Evolutionary conservation across 1,140 invertebrate species (phyloP).

Genomic region (Geopemphigus sp.): DNA sequence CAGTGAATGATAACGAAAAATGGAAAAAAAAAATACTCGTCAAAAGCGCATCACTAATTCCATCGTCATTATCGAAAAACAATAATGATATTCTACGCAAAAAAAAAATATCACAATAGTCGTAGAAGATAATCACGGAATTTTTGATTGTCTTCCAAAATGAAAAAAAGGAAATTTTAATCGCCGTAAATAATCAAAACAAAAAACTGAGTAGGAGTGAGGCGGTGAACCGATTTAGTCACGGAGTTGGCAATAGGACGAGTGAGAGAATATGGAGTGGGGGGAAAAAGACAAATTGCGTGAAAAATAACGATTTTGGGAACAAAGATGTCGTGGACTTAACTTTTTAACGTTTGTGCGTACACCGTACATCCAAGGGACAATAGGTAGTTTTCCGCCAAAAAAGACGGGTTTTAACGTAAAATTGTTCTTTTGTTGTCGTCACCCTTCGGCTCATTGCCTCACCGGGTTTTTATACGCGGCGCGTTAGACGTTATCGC

Average conservation of each 20-base stretch:
- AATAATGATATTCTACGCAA: not conserved
- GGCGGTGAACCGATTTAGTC: no score
- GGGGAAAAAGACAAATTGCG: slow-evolving; percentile 26
- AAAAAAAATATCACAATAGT: not conserved
- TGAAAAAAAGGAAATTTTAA: no score
- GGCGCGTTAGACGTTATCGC: not conserved
- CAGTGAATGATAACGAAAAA: not conserved
- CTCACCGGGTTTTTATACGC: not conserved
- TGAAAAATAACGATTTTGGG: slow-evolving; percentile 43
- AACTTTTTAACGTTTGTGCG: slow-evolving; percentile 40
- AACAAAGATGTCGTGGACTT: slow-evolving; percentile 45
- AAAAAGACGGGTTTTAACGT: slow-evolving; percentile 35
- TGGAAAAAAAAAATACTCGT: slow-evolving; percentile 7
- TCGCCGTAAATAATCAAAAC: not conserved
- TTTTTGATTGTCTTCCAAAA: slow-evolving; percentile 35
- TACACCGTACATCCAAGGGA: slow-evolving; percentile 16
- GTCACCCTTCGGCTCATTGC: not conserved
- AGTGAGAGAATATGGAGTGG: not conserved
- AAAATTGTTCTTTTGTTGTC: slow-evolving; percentile 36
- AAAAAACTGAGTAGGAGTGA: no score
- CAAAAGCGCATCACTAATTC: slow-evolving; percentile 23
- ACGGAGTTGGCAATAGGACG: slow-evolving; percentile 3
- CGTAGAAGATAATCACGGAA: not conserved
- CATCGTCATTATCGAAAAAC: not conserved
- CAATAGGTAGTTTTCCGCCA: slow-evolving; percentile 43